phyloP scores from a whole-genome alignment of 2,797 vertebrate species.

The Eulemur coronatus region DNA sequence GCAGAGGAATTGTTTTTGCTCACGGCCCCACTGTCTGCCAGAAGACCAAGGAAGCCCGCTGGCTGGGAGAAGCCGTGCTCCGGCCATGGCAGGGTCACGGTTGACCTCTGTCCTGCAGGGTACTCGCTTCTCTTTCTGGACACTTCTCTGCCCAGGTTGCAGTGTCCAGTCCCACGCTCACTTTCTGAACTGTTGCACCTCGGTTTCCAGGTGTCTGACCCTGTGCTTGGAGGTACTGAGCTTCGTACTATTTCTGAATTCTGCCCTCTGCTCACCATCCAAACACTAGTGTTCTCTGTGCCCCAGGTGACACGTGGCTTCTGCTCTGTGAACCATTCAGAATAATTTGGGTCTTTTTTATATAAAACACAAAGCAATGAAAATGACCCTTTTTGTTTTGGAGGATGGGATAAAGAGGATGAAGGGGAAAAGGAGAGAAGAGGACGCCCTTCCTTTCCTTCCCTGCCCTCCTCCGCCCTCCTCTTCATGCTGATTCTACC shows the following conservation, averaged over 20 bases:
- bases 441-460: neutral
- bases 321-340: neutral
- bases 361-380: neutral
- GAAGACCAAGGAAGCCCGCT: neutral
- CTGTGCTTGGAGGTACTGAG: neutral
- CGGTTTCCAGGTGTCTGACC: neutral
- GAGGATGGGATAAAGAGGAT: neutral
- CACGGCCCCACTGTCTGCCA: neutral
- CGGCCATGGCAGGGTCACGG: accelerated
- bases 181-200: neutral
- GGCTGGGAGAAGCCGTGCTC: neutral
- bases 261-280: neutral
- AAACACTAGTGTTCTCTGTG: neutral
- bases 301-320: neutral
- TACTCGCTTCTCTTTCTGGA: neutral
- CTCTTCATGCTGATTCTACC: neutral
- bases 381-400: neutral
- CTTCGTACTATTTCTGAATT: neutral
- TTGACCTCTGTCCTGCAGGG: neutral
- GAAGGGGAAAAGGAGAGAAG: no score
- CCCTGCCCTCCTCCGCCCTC: neutral
- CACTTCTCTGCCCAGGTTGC: neutral
- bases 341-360: neutral
- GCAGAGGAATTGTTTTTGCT: neutral
- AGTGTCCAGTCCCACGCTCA: neutral